These are phyloP conservation scores for Esox niger DNA, from an alignment of 2,113 vertebrate species.

Conservation along the genomic window DNA sequence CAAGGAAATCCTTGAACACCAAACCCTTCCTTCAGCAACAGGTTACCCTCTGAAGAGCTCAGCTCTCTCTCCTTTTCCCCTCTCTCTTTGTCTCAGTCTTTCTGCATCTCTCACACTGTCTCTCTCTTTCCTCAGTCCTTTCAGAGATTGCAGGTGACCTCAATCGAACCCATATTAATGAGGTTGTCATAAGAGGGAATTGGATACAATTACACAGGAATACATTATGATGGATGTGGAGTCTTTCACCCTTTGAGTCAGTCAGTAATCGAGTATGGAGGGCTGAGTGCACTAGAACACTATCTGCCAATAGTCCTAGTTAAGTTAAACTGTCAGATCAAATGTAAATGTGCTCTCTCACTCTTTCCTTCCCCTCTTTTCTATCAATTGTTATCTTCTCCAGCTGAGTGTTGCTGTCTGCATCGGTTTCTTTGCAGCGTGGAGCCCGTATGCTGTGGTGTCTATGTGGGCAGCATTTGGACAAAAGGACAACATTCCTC, in stretches of 20 bases:
- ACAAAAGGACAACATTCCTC: conserved; percentile 67
- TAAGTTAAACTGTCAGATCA: background rate
- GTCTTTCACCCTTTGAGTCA: background rate
- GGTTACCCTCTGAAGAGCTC: conserved; percentile 8
- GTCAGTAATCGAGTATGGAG: background rate
- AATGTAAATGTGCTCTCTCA: background rate
- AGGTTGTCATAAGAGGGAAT: conserved; percentile 40
- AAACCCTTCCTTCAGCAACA: background rate
- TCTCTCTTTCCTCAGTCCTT: conserved; percentile 20
- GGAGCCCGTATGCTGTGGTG: conserved; percentile 76
- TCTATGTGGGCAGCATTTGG: conserved; percentile 79
- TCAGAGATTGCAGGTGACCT: conserved; percentile 37
- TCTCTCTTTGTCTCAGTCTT: conserved; percentile 14
- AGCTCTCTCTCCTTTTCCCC: background rate
- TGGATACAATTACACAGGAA: conserved; percentile 18
- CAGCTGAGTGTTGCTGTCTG: conserved; percentile 75
- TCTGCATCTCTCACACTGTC: background rate
- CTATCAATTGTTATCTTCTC: conserved; percentile 11
- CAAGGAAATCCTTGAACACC: background rate
- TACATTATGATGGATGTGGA: conserved; percentile 27
- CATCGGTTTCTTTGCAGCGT: conserved; percentile 72
- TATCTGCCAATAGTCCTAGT: background rate
- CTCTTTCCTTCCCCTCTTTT: background rate
- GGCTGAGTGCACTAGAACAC: background rate
- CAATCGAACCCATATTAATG: conserved; percentile 25